These are phyloP conservation scores for Oncorhynchus kisutch DNA, from an alignment of 2,113 vertebrate genomes.

Conservation along the genomic window DNA sequence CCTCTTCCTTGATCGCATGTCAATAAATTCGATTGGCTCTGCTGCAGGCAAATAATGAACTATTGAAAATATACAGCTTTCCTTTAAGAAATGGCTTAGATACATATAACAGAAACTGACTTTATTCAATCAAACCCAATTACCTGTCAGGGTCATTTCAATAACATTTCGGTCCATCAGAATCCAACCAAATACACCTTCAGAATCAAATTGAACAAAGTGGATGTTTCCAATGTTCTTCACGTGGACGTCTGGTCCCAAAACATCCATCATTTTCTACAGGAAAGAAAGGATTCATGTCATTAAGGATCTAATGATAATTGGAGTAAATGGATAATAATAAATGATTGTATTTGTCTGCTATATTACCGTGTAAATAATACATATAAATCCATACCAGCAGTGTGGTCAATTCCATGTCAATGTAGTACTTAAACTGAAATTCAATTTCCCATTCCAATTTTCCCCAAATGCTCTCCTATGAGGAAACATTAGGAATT, in stretches of 20 bases:
- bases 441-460: too few species aligned
- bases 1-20: conserved; percentile 40
- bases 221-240: conserved; percentile 72
- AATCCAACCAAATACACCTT: conserved; percentile 84
- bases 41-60: neutral
- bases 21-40: conserved; percentile 53
- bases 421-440: too few species aligned
- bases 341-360: too few species aligned
- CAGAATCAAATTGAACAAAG: conserved; percentile 78
- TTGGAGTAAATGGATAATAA: too few species aligned
- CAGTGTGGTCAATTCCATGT: too few species aligned
- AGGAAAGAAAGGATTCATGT: conserved; percentile 11
- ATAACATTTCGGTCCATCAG: conserved; percentile 69
- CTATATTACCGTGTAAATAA: too few species aligned
- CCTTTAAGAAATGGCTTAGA: neutral
- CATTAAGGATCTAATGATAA: too few species aligned
- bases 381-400: too few species aligned
- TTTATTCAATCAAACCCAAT: neutral
- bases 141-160: conserved; percentile 78
- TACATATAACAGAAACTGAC: neutral
- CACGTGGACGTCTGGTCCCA: conserved; percentile 82
- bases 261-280: conserved; percentile 74
- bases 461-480: too few species aligned
- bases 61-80: conserved; percentile 1
- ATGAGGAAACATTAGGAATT: too few species aligned